Base-by-base conservation (phyloP, 2,888 invertebrate genomes). In the Ischnura elegans region DNA sequence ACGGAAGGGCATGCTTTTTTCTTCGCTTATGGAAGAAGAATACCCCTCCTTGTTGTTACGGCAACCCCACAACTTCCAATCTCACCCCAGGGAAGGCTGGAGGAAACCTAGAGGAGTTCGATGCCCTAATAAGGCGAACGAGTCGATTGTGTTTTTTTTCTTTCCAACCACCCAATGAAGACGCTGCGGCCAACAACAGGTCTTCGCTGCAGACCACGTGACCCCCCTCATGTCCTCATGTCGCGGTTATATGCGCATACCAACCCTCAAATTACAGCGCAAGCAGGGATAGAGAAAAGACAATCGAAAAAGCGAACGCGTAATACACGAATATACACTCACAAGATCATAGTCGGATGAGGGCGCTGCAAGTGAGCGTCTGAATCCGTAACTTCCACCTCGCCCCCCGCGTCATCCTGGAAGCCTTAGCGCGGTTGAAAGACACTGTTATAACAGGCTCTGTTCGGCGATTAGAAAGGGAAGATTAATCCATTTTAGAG, bases 81-180 rank as follows among this genome's bases (percentile, higher is more conserved):
- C 21, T 25, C 61, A 16, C 61, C 61, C 36, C 36, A 76, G 6
- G 29, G 36, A 36, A 10, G 10, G n/a, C n/a, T 25, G 61, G n/a
- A 10, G 3, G n/a, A 6, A n/a, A 61, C 13, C 25, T 61, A 4
- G 76, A 29, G 36, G 36, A 76, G 76, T 76, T 76, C 76, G 76
- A 76, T 76, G 76, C 16, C 76, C 76, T 36, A 76, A 76, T 36
- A 76, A 76, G 76, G 36, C 5, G 76, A 36, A 25, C 10, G 76
- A 76, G 36, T 13, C 76, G 76, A 76, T 76, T n/a, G n/a, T n/a
- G n/a, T 61, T 76, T 76, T 36, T 66, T 66, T 66, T 66, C 29
- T 3, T 55, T 61, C n/a, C 61, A 61, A n/a, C 25, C 21, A 25
- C 61, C 61, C 21, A 61, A 61, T 61, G 3, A 61, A 61, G 61